phyloP scores from a whole-genome alignment of 1,140 invertebrate species.

The Drosophila subobscura region DNA sequence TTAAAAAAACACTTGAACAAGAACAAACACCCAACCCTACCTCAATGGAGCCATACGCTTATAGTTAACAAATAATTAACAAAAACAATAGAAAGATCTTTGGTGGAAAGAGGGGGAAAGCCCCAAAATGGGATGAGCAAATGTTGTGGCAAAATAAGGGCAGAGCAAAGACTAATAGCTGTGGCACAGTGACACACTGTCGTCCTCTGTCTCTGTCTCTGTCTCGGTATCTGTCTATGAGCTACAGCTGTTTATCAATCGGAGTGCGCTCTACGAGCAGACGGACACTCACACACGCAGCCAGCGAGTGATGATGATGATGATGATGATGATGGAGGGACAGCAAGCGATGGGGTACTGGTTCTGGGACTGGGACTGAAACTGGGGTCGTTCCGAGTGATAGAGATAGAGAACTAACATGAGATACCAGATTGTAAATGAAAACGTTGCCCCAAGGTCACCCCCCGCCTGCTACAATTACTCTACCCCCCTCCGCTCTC shows the following conservation, averaged over 20 bases:
- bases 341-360: background rate
- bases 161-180: slow-evolving; percentile 40
- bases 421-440: slow-evolving; percentile 68
- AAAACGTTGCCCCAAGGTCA: slow-evolving; percentile 67
- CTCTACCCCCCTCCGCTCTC: background rate
- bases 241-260: slow-evolving; percentile 50
- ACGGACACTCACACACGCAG: slow-evolving; percentile 11
- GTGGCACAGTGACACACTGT: slow-evolving; percentile 48
- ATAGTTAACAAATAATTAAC: too few relatives aligned
- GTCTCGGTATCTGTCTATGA: slow-evolving; percentile 3
- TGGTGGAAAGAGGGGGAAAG: background rate
- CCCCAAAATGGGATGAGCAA: background rate
- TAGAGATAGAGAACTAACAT: slow-evolving; percentile 23
- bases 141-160: slow-evolving; percentile 2
- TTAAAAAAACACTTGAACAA: too few relatives aligned
- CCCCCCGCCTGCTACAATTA: slow-evolving; percentile 21
- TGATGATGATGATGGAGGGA: slow-evolving; percentile 4
- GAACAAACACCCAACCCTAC: too few relatives aligned
- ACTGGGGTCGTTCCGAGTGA: background rate
- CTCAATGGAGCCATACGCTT: too few relatives aligned
- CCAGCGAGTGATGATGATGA: slow-evolving; percentile 7
- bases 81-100: background rate
- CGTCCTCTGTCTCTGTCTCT: background rate
- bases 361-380: too few relatives aligned
- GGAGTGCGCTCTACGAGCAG: slow-evolving; percentile 20